Evolutionary conservation across 37 sponge, comb jelly and placozoan species (phyloP).

Genomic region (Axinella damicornis): DNA sequence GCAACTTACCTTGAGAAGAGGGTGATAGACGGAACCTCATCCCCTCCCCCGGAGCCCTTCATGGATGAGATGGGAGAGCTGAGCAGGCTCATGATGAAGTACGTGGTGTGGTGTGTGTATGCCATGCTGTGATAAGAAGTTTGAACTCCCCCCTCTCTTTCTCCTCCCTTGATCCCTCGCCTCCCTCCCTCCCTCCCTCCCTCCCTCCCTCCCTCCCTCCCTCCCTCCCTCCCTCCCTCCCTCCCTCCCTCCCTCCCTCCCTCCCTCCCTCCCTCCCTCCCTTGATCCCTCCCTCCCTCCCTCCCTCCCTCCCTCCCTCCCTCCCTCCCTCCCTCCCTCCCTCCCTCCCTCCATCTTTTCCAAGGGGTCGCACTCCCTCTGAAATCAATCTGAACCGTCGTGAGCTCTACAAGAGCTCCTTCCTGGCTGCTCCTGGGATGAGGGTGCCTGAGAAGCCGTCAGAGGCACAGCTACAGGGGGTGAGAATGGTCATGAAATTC

Average conservation of each 20-base stretch:
- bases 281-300: too few species aligned
- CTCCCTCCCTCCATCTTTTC: conserved; percentile 18
- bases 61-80: conserved; percentile 53
- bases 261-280: neutral
- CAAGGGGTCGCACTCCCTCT: neutral
- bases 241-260: neutral
- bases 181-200: conserved; percentile 13
- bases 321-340: neutral
- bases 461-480: conserved; percentile 56
- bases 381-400: neutral
- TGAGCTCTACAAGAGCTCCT: conserved; percentile 49
- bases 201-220: too few species aligned
- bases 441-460: conserved; percentile 30
- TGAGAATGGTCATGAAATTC: neutral
- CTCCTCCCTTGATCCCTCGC: too few species aligned
- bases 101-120: neutral
- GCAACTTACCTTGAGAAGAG: conserved; percentile 64
- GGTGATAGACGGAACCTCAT: neutral
- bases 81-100: conserved; percentile 44
- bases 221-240: conserved; percentile 2
- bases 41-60: conserved; percentile 48
- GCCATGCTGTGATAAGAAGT: too few species aligned
- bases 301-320: conserved; percentile 10
- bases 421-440: conserved; percentile 11
- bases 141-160: neutral